phyloP scores from a whole-genome alignment of 2,797 vertebrate genomes.

The Sylvilagus floridanus region DNA sequence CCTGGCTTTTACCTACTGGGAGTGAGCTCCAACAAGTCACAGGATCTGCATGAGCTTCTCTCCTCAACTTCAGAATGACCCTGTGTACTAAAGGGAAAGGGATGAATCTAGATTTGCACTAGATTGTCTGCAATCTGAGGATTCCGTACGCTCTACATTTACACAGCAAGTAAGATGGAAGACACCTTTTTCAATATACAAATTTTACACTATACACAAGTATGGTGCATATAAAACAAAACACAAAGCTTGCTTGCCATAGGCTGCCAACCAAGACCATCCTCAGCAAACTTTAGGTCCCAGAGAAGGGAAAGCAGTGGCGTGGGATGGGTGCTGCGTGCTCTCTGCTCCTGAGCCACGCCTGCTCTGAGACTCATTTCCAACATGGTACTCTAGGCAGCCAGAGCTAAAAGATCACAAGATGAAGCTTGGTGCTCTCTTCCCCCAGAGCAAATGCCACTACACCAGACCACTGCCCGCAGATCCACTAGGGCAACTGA shows the following conservation, averaged over 20 bases:
- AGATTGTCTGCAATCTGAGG: neutral
- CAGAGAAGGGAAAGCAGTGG: neutral
- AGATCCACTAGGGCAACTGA: neutral
- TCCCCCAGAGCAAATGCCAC: neutral
- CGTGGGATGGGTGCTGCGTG: neutral
- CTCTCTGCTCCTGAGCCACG: neutral
- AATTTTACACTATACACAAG: neutral
- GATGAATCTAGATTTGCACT: neutral
- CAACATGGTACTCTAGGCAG: neutral
- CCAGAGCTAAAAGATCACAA: neutral
- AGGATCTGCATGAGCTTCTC: neutral
- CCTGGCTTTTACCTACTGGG: neutral
- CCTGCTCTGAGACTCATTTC: neutral
- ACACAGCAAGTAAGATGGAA: neutral
- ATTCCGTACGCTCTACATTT: neutral
- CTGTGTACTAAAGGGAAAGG: neutral
- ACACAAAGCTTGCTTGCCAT: neutral
- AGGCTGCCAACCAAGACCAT: neutral
- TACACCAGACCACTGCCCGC: neutral
- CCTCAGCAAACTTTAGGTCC: neutral
- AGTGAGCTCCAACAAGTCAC: neutral
- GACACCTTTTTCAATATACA: neutral
- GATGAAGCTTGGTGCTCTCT: neutral
- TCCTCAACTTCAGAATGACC: neutral
- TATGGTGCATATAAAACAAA: constrained; percentile 1